Base-by-base conservation (phyloP, 2,888 invertebrate species). In the Pachycephus smyrnensis region DNA sequence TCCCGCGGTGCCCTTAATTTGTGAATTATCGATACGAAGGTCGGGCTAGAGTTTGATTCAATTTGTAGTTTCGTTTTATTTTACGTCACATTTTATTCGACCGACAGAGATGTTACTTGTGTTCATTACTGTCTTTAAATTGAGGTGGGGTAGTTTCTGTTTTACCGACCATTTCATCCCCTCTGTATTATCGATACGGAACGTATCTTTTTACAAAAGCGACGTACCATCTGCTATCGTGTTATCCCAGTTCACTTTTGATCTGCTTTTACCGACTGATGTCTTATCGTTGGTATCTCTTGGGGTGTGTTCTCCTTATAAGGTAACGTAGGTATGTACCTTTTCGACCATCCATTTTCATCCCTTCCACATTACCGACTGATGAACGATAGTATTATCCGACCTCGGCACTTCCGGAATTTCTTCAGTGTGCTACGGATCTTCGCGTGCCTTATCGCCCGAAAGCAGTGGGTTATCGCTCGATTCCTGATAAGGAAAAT, bases 81-180 rank as follows among this genome's bases (percentile, higher is more conserved):
- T 55, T 23, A 55, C 15, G 9, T 55, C 23, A 2, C 2, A 9
- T 55, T 23, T 55, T 6, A 23, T 23, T 23, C 2, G 9, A 55
- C 23, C 55, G 55, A 55, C 9, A 15, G 55, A 23, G 6, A 9
- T 1, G 55, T 23, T 23, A 0, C 55, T 55, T 0, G 55, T 23
- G 40, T 6, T 40, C 40, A 40, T 23, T 12, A 15, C 12, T 15
- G 4, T 55, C 9, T 55, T 6, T 55, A 9, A 1, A 55, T 23
- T 23, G 55, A 23, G 9, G 55, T 23, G 6, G 0, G 9, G 55
- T 23, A 9, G 0, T 55, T 55, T 55, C 55, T 55, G 55, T 9
- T 2, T 55, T 85, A 85, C 0, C 68, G n/a, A 37, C 36, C 4
- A 69, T 76, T 79, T 75, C 78, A 83, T 77, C 80, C 82, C 76